Evolutionary conservation across 2,797 vertebrate genomes (phyloP), one percentile per base, ranked within the genome.

Genomic region (Nannoperca obscura): DNA sequence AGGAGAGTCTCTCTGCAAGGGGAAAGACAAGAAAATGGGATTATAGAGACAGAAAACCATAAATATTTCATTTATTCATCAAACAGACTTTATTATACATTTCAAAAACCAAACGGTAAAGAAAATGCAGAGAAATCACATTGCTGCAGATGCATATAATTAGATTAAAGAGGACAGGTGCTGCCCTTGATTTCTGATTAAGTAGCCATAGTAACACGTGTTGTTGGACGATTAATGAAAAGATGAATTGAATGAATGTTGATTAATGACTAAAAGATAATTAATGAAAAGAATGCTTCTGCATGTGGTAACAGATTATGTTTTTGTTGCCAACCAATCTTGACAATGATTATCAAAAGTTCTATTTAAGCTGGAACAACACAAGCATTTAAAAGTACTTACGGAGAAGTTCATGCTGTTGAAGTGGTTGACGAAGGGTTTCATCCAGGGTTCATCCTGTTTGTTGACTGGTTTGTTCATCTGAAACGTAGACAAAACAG

Each of bases 381-480:
- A 47, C 22, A 59, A 17, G 22, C 10, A n/a, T 53, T 52, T 74
- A 15, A 30, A 63, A 22, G 15, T 10, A 94, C 98, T 97, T 93
- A 99, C 98, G 75, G 97, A 88, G 90, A 98, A 99, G 92, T 92
- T 96, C 95, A 99, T 96, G 93, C 92, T 96, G 92, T 95, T 97
- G 92, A 99, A 98, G 94, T 99, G 98, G 92, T 97, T 98, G 84
- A 98, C 95, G 87, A 99, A 96, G 60, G 96, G 97, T 92, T 97
- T 98, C 94, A 98, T 97, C 97, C 98, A 99, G 12, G 95, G 75
- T 78, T 99, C 98, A 36, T 99, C 98, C 90, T 97, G 97, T 89
- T 99, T 99, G 91, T 94, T 96, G 90, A 96, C 95, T 87, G 96
- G 95, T 95, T 98, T 99, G 86, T 95, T 96, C 91, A 97, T 96